Percentiles rank a stretch among this genome's conserved stretches.
phyloP scores from a whole-genome alignment of 2,888 invertebrate species.

The Pediacus dermestoides region DNA sequence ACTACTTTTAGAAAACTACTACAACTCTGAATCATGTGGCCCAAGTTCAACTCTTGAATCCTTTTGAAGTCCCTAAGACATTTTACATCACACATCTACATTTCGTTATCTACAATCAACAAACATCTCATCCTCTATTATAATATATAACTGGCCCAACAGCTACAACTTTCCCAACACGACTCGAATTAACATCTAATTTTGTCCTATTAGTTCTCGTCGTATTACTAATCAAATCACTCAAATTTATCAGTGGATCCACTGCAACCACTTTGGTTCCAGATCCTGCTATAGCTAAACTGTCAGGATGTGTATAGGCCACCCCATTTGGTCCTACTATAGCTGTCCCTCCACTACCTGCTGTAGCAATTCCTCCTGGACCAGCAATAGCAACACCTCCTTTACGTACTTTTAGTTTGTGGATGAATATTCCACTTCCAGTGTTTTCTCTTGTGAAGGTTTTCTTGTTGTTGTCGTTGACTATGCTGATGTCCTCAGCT shows the following conservation, averaged over 20 bases:
- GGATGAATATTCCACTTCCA: slow-evolving; percentile 65
- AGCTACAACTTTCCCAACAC: slow-evolving; percentile 68
- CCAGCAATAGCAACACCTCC: slow-evolving; percentile 80
- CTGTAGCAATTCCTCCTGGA: slow-evolving; percentile 77
- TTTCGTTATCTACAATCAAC: not conserved
- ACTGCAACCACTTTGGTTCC: slow-evolving; percentile 68
- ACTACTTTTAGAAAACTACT: slow-evolving; percentile 1
- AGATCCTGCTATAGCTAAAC: slow-evolving; percentile 72
- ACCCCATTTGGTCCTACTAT: slow-evolving; percentile 76
- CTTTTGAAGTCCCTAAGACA: slow-evolving; percentile 24
- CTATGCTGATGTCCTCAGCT: slow-evolving; percentile 32
- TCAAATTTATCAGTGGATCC: slow-evolving; percentile 60
- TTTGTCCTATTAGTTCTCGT: slow-evolving; percentile 37
- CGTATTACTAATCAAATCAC: slow-evolving; percentile 49
- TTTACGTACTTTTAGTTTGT: slow-evolving; percentile 64
- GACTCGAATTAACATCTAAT: slow-evolving; percentile 42
- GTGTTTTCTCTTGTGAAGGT: slow-evolving; percentile 45
- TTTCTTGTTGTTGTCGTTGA: slow-evolving; percentile 39
- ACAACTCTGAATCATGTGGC: not conserved
- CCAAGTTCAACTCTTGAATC: slow-evolving; percentile 19
- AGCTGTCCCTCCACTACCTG: slow-evolving; percentile 74
- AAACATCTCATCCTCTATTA: slow-evolving; percentile 45
- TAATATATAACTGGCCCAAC: slow-evolving; percentile 72
- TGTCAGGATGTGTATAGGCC: slow-evolving; percentile 72
- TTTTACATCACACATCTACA: slow-evolving; percentile 12